Conservation (phyloP, 1,140 invertebrate genomes). For the Pteromalus puparum region DNA sequence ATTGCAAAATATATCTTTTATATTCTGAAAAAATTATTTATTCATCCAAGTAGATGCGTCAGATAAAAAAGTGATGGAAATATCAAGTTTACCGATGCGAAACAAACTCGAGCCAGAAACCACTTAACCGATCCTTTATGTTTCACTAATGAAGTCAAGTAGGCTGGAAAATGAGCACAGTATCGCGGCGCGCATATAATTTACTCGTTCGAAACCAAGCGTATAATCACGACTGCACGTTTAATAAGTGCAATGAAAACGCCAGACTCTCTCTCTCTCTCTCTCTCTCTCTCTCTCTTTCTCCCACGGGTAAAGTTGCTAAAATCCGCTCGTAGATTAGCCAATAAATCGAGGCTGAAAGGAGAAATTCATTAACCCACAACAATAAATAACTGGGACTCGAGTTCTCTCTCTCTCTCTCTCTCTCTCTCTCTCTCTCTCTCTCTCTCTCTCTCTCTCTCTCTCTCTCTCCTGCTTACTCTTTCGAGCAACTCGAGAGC, state of each 20-base stretch:
- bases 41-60: not conserved
- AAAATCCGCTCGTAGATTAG: conserved; percentile 58
- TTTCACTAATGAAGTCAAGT: not conserved
- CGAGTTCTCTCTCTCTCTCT: conserved; percentile 22
- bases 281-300: not conserved
- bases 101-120: not conserved
- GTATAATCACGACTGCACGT: not conserved
- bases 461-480: not conserved
- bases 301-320: conserved; percentile 42
- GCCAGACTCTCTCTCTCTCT: not conserved
- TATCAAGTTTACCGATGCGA: not conserved
- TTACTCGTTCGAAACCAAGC: not conserved
- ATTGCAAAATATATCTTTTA: not conserved
- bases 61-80: not conserved
- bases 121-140: no score
- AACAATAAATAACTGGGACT: conserved; percentile 67
- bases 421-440: conserved; percentile 4
- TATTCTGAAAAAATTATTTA: not conserved
- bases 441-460: conserved; percentile 12
- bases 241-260: conserved; percentile 14
- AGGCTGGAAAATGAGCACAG: not conserved
- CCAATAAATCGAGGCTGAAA: conserved; percentile 67
- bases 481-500: conserved; percentile 52
- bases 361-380: conserved; percentile 71
- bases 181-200: not conserved